Conservation (phyloP, 35 echinoderm and acorn worm species). For the Anneissia japonica region DNA sequence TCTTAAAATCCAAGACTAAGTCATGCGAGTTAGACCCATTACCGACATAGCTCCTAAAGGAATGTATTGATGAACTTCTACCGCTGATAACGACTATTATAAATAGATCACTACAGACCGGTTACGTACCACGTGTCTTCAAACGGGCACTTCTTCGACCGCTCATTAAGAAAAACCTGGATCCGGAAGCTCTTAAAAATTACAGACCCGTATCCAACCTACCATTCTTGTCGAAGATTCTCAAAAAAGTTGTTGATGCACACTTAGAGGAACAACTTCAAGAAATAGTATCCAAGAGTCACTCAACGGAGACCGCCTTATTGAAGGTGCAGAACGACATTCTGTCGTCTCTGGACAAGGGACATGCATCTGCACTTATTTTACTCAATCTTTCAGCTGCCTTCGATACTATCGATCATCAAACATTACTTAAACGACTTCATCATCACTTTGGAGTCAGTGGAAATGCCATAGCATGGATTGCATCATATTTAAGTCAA, state of each 20-base stretch:
- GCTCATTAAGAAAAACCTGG: neutral
- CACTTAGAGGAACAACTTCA: neutral
- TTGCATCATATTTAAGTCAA: neutral
- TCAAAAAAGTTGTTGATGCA: neutral
- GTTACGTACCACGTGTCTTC: neutral
- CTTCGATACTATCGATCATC: neutral
- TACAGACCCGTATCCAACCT: too few relatives aligned
- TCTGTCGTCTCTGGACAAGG: too few relatives aligned
- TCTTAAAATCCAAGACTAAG: neutral
- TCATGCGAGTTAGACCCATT: slow-evolving; percentile 33
- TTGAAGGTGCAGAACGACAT: neutral
- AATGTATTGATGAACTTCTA: slow-evolving; percentile 11
- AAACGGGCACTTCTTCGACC: neutral
- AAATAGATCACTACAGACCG: neutral
- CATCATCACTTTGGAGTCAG: neutral
- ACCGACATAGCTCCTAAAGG: slow-evolving; percentile 24
- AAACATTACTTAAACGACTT: neutral
- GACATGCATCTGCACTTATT: too few relatives aligned
- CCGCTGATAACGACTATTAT: slow-evolving; percentile 12
- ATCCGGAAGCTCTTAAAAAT: too few relatives aligned
- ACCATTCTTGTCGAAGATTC: neutral
- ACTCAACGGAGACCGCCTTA: neutral
- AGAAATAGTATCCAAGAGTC: neutral
- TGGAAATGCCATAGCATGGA: neutral
- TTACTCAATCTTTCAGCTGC: neutral